Base-by-base conservation (phyloP, 2,888 invertebrate species). In the Napeogenes inachia region DNA sequence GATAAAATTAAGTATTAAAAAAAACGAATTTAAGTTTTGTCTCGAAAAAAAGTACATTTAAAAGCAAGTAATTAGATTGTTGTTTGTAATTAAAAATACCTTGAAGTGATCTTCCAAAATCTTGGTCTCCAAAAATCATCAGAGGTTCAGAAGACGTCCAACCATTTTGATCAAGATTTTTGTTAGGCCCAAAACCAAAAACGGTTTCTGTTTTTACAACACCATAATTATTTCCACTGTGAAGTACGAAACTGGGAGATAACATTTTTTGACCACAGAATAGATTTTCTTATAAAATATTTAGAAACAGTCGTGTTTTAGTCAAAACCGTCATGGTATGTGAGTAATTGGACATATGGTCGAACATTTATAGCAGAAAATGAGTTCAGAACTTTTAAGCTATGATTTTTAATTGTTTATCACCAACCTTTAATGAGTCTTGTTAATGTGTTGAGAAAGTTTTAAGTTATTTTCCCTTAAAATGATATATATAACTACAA, bases 131-230 rank as follows among this genome's bases (percentile, higher is more conserved):
- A 4, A 85, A 72, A 42, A 86, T 86, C 59, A 81, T 77, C 66
- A 84, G 57, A 0, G 82, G 79, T 56, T 80, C 75, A 0, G 80
- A 75, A 0, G 76, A 63, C 65, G 81, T 82, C 33, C 81, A 75
- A 13, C 69, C 66, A 35, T 82, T 79, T 42, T 75, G 72, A 63
- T 78, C 80, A 35, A 71, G 74, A 59, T 73, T 69, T 54, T 74
- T 76, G 1, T 1, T 21, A 21, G 80, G 79, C 3, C 74, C 73
- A 60, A 84, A 85, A 0, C 82, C 81, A 61, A 88, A 81, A 0
- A 85, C 65, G 0, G 84, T 79, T 64, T 87, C 86, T 0, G 85
- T 86, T 61, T 87, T 87, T 30, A 86, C 80, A 61, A 85, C 82
- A 0, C 85, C 82, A 66, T 84, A 85, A 63, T 87, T 82, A 68